These are phyloP conservation scores for Tetragonula clypearis DNA, from an alignment of 1,140 invertebrate genomes.

Conservation along the genomic window DNA sequence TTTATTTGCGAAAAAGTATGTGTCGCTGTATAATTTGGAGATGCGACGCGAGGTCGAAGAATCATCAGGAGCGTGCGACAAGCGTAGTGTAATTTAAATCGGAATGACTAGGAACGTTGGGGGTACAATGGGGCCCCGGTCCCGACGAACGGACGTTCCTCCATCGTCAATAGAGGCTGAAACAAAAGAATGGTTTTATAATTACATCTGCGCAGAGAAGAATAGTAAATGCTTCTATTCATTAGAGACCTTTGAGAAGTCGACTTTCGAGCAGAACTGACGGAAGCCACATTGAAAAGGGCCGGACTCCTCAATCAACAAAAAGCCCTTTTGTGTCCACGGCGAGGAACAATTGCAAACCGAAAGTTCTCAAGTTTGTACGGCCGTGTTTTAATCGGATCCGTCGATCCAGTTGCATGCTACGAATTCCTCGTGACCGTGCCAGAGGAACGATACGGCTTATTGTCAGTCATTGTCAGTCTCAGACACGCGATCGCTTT, in stretches of 20 bases:
- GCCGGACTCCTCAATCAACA: constrained; percentile 62
- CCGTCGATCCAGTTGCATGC: constrained; percentile 11
- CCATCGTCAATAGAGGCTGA: constrained; percentile 53
- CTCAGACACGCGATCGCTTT: background rate
- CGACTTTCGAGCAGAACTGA: constrained; percentile 53
- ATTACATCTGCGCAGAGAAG: constrained; percentile 60
- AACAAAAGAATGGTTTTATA: constrained; percentile 67
- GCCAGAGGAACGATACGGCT: constrained; percentile 22
- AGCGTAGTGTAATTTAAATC: constrained; percentile 60
- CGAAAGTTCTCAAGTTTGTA: constrained; percentile 53
- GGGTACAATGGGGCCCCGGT: constrained; percentile 46
- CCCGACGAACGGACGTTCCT: constrained; percentile 43
- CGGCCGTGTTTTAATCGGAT: constrained; percentile 51
- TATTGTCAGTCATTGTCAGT: constrained; percentile 6
- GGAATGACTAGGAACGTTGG: constrained; percentile 50
- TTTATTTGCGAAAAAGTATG: background rate
- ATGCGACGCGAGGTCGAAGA: constrained; percentile 14
- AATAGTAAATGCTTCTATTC: constrained; percentile 68
- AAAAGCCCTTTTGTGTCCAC: constrained; percentile 57
- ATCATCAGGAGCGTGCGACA: constrained; percentile 41
- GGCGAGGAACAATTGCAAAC: constrained; percentile 49
- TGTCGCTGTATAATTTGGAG: background rate
- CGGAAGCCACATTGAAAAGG: constrained; percentile 46
- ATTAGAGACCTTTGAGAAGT: constrained; percentile 59
- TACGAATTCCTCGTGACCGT: constrained; percentile 39